Conservation (phyloP, 2,113 vertebrate species). For the Caranx melampygus region DNA sequence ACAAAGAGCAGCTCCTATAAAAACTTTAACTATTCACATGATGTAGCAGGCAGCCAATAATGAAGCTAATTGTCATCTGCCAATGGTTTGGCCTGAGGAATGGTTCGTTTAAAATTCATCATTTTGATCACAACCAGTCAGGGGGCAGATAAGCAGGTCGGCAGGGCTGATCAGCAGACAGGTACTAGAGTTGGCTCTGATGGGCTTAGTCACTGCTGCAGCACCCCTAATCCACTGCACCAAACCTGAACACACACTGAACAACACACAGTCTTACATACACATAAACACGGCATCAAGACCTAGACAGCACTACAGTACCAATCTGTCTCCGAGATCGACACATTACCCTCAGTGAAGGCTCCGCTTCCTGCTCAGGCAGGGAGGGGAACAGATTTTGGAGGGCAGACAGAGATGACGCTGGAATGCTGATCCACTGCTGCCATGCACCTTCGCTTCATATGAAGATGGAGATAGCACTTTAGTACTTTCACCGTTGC, state of each 20-base stretch:
- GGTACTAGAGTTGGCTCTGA: slow-evolving; percentile 47
- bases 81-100: not conserved
- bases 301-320: slow-evolving; percentile 17
- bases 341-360: slow-evolving; percentile 48
- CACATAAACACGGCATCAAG: slow-evolving; percentile 27
- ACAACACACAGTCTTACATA: slow-evolving; percentile 12
- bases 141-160: slow-evolving; percentile 6
- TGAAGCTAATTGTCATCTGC: not conserved
- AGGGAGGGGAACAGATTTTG: slow-evolving; percentile 49
- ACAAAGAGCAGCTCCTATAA: not conserved
- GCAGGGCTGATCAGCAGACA: slow-evolving; percentile 30
- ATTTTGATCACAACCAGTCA: slow-evolving; percentile 30
- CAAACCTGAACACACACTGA: slow-evolving; percentile 52
- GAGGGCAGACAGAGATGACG: slow-evolving; percentile 56
- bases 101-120: slow-evolving; percentile 19
- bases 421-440: slow-evolving; percentile 59
- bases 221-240: slow-evolving; percentile 59
- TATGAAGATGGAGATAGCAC: slow-evolving; percentile 33
- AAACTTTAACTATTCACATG: slow-evolving; percentile 15
- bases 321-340: slow-evolving; percentile 45
- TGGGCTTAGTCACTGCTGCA: slow-evolving; percentile 63
- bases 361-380: slow-evolving; percentile 34
- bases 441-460: slow-evolving; percentile 39
- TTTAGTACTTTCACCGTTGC: slow-evolving; percentile 10
- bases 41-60: not conserved